A percentile compares a stretch with the other conserved stretches of the same genome.
These are phyloP conservation scores for Trissonchulus latispiculum DNA, from an alignment of 2,888 invertebrate species.

Conservation along the genomic window DNA sequence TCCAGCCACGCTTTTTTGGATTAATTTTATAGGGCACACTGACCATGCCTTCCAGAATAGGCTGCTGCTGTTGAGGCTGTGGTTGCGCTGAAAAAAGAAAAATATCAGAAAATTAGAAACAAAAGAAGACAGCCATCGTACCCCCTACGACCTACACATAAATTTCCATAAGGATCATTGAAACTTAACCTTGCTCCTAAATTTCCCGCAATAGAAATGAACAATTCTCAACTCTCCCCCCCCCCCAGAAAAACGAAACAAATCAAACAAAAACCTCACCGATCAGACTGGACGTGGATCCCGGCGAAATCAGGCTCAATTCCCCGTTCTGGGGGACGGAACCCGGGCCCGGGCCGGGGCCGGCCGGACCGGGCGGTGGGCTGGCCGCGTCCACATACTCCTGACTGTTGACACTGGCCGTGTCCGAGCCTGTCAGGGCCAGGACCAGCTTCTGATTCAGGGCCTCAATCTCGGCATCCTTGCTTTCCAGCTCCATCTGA, in stretches of 20 bases:
- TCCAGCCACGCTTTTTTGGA: slow-evolving; percentile 73
- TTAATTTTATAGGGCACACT: slow-evolving; percentile 67
- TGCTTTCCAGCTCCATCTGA: slow-evolving; percentile 92
- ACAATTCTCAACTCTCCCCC: neutral
- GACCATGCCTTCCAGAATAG: slow-evolving; percentile 80
- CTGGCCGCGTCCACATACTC: slow-evolving; percentile 3
- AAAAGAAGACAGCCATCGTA: too few species aligned
- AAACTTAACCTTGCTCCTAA: neutral
- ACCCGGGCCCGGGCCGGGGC: too few species aligned
- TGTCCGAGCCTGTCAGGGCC: slow-evolving; percentile 34
- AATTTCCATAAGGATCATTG: too few species aligned
- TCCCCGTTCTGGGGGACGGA: too few species aligned
- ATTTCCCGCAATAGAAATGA: neutral
- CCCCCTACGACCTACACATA: too few species aligned
- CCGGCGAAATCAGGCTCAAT: too few species aligned
- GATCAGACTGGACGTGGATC: too few species aligned
- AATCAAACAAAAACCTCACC: too few species aligned
- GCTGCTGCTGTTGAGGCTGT: too few species aligned
- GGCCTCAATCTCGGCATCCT: slow-evolving; percentile 84
- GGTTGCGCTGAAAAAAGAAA: slow-evolving; percentile 37
- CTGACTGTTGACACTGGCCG: slow-evolving; percentile 33
- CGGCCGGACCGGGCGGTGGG: neutral
- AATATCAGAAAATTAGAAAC: too few species aligned
- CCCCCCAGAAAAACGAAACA: too few species aligned
- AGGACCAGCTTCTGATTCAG: slow-evolving; percentile 54